phyloP scores from a whole-genome alignment of 2,113 vertebrate genomes.

The pig (Sus scrofa) region T2T-Sscrofa CM000823.6:14832501-14833000 shows the following conservation, averaged over 20 bases:
- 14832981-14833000: constrained; percentile 43
- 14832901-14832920: constrained; percentile 57
- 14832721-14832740: not conserved
- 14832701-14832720: not conserved
- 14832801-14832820: constrained; percentile 62
- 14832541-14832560: constrained; percentile 40
- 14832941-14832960: not conserved
- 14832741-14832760: not conserved
- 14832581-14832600: constrained; percentile 12
- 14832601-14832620: constrained; percentile 31
- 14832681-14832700: not conserved
- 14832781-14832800: not conserved
- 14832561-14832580: constrained; percentile 26
- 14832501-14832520: not conserved
- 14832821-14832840: not conserved
- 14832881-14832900: not conserved
- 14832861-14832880: constrained; percentile 32
- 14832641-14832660: not conserved
- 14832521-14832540: constrained; percentile 42
- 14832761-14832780: not conserved
- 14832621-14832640: constrained; percentile 53
- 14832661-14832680: not conserved
- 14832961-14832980: not conserved
- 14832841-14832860: not conserved
- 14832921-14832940: not conserved